A percentile compares a stretch with the other conserved stretches of the same genome.
Conservation (phyloP, 1,140 invertebrate genomes). For the Apis florea region DNA sequence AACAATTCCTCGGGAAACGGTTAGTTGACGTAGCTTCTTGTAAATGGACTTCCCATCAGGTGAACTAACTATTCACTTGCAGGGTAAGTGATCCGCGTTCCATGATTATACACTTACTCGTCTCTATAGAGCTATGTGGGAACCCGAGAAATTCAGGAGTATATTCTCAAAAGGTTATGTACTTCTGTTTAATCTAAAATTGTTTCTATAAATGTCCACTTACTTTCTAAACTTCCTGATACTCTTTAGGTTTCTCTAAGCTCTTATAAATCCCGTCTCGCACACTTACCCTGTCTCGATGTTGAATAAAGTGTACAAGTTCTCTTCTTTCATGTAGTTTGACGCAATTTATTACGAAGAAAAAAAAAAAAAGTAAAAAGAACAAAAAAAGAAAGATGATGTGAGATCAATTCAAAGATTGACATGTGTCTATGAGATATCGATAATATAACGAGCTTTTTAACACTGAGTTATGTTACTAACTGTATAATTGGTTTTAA, state of each 20-base stretch:
- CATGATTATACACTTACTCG: slow-evolving; percentile 54
- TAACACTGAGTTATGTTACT: slow-evolving; percentile 69
- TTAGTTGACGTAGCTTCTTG: slow-evolving; percentile 75
- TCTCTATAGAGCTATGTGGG: slow-evolving; percentile 40
- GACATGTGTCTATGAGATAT: slow-evolving; percentile 62
- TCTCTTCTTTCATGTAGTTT: too few species aligned
- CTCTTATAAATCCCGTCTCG: slow-evolving; percentile 34
- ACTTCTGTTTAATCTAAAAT: background rate
- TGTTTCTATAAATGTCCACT: background rate
- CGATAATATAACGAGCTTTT: slow-evolving; percentile 71
- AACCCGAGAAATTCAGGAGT: slow-evolving; percentile 49
- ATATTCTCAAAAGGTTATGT: background rate
- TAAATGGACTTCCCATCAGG: slow-evolving; percentile 65
- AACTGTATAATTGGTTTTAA: background rate
- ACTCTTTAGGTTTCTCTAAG: slow-evolving; percentile 18
- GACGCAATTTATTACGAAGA: background rate
- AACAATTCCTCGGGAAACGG: slow-evolving; percentile 78
- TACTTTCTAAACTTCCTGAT: background rate
- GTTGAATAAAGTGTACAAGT: background rate
- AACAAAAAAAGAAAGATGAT: slow-evolving; percentile 54
- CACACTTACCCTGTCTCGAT: slow-evolving; percentile 53
- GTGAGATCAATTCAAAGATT: slow-evolving; percentile 57
- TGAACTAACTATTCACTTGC: slow-evolving; percentile 71
- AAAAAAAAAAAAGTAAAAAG: background rate
- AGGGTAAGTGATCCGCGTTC: slow-evolving; percentile 68